A percentile compares a stretch with the other conserved stretches of the same genome.
Conservation (phyloP, 2,113 vertebrate genomes). For the Triplophysa tibetana region DNA sequence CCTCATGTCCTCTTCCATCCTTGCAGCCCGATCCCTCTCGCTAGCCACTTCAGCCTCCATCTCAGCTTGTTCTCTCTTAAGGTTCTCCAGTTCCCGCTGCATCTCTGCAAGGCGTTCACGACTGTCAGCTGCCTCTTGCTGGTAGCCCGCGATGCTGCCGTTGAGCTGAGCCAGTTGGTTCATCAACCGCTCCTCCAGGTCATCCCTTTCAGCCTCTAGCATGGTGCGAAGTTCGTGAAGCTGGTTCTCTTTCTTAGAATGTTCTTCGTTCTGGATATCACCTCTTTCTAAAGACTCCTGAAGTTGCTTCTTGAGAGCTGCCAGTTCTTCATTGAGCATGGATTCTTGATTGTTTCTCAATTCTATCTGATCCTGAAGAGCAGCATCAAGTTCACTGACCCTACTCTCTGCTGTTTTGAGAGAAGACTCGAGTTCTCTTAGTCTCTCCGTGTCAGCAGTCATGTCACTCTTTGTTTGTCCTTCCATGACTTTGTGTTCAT, state of each 20-base stretch:
- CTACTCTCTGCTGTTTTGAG: constrained; percentile 60
- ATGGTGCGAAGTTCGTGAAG: constrained; percentile 74
- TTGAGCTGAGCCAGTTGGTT: constrained; percentile 97
- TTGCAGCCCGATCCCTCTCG: constrained; percentile 70
- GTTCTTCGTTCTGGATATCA: constrained; percentile 61
- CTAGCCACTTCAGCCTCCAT: constrained; percentile 72
- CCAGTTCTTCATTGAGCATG: constrained; percentile 39
- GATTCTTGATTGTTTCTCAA: constrained; percentile 56
- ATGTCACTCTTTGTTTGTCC: constrained; percentile 50
- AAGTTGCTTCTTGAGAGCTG: constrained; percentile 63
- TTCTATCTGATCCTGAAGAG: constrained; percentile 62
- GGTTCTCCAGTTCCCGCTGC: constrained; percentile 75
- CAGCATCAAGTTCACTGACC: constrained; percentile 57
- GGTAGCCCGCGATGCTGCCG: constrained; percentile 93
- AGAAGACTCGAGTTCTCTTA: constrained; percentile 57
- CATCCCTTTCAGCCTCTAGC: constrained; percentile 88
- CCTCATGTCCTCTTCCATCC: constrained; percentile 87
- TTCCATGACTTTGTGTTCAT: constrained; percentile 32
- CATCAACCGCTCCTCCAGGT: constrained; percentile 95
- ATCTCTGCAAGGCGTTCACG: constrained; percentile 68
- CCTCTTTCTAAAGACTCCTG: constrained; percentile 66
- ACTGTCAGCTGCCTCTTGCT: constrained; percentile 85
- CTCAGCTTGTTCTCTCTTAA: constrained; percentile 75
- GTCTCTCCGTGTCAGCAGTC: constrained; percentile 44
- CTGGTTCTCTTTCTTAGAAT: constrained; percentile 69